Conservation (phyloP, 2,888 invertebrate species). For the Laspeyria flexula region DNA sequence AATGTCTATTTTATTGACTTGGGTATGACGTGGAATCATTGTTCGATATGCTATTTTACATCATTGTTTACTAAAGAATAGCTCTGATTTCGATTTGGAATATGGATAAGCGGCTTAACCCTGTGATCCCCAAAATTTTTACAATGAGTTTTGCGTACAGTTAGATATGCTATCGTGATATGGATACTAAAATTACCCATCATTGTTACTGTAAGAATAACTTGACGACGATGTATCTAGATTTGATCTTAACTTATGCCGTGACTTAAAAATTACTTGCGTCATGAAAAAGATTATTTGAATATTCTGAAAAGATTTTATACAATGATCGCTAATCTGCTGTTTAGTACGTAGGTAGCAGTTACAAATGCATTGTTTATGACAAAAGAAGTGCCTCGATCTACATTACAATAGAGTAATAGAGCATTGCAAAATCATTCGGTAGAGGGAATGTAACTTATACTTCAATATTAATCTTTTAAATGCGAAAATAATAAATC, state of each 20-base stretch:
- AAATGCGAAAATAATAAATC: too few relatives aligned
- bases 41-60: constrained; percentile 10
- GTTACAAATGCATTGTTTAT: too few relatives aligned
- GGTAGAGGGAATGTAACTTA: too few relatives aligned
- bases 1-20: too few relatives aligned
- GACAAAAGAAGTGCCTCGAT: too few relatives aligned
- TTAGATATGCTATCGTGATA: not conserved
- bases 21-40: constrained; percentile 3
- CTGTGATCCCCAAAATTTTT: constrained; percentile 23
- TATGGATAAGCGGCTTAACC: constrained; percentile 26
- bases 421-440: too few relatives aligned
- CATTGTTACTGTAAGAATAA: constrained; percentile 17
- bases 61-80: constrained; percentile 9
- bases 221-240: constrained; percentile 6
- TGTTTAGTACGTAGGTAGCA: too few relatives aligned
- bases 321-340: too few relatives aligned
- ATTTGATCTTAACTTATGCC: not conserved
- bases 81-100: constrained; percentile 29
- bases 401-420: too few relatives aligned
- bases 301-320: too few relatives aligned
- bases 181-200: constrained; percentile 8
- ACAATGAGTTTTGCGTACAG: constrained; percentile 23
- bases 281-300: not conserved
- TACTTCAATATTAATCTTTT: too few relatives aligned
- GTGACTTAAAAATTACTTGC: not conserved